Conservation (phyloP, 2,797 vertebrate species). For the Cheirogaleus major region DNA sequence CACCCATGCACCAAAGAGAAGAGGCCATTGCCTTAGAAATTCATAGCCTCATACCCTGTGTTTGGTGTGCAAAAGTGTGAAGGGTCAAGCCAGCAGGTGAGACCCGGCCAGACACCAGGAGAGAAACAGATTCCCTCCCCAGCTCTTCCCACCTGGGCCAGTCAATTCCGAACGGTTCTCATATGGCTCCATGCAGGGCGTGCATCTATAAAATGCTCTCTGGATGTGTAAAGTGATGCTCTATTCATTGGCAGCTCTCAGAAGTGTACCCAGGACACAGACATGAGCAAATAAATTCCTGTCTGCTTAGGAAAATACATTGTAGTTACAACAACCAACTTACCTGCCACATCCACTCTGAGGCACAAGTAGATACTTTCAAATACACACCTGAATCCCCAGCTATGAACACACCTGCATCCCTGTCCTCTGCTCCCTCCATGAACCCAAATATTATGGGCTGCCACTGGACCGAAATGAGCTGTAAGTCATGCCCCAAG, state of each 20-base stretch:
- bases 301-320: constrained; percentile 29
- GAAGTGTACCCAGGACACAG: not conserved
- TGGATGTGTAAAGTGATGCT: not conserved
- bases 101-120: not conserved
- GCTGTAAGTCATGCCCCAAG: constrained; percentile 33
- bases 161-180: not conserved
- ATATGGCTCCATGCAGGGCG: not conserved
- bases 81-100: constrained; percentile 30
- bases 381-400: constrained; percentile 54
- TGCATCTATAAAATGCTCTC: not conserved
- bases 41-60: not conserved
- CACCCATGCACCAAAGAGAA: not conserved
- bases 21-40: not conserved
- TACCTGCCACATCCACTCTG: not conserved
- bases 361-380: constrained; percentile 14
- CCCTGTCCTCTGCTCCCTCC: not conserved
- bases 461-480: constrained; percentile 14
- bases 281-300: not conserved
- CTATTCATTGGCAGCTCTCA: constrained; percentile 37
- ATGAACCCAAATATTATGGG: not conserved
- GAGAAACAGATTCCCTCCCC: not conserved
- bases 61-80: not conserved
- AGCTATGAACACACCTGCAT: constrained; percentile 49
- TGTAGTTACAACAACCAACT: not conserved
- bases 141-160: not conserved